A percentile compares a stretch with the other conserved stretches of the same genome.
Conservation (phyloP, 2,888 invertebrate genomes). For the Arctia plantaginis region DNA sequence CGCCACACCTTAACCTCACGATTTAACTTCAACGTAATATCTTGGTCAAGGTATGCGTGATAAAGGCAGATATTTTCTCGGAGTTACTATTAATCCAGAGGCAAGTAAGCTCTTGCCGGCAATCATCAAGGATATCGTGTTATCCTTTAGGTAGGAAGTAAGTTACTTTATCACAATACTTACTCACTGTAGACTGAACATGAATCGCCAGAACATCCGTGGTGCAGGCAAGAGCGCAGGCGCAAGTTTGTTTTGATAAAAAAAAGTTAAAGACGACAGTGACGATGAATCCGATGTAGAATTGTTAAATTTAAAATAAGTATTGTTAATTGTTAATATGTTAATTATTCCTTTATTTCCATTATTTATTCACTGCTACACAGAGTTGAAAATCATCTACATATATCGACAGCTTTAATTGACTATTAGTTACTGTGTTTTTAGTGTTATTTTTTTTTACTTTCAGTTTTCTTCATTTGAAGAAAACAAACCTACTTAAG, state of each 20-base stretch:
- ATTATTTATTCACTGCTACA: too few relatives aligned
- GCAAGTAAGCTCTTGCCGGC: conserved; percentile 19
- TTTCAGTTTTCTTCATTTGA: too few relatives aligned
- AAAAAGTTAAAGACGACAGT: not conserved
- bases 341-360: too few relatives aligned
- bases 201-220: not conserved
- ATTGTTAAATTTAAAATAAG: too few relatives aligned
- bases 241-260: not conserved
- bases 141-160: not conserved
- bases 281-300: too few relatives aligned
- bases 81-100: conserved; percentile 25
- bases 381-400: too few relatives aligned
- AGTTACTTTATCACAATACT: not conserved
- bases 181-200: not conserved
- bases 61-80: conserved; percentile 18
- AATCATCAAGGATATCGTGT: conserved; percentile 37
- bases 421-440: too few relatives aligned
- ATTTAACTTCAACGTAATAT: conserved; percentile 20
- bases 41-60: conserved; percentile 39
- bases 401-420: too few relatives aligned
- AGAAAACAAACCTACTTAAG: too few relatives aligned
- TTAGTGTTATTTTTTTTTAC: too few relatives aligned
- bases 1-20: conserved; percentile 10
- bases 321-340: too few relatives aligned
- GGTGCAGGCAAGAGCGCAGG: not conserved